phyloP scores from a whole-genome alignment of 2,797 vertebrate genomes.

The Poecile montanus region DNA sequence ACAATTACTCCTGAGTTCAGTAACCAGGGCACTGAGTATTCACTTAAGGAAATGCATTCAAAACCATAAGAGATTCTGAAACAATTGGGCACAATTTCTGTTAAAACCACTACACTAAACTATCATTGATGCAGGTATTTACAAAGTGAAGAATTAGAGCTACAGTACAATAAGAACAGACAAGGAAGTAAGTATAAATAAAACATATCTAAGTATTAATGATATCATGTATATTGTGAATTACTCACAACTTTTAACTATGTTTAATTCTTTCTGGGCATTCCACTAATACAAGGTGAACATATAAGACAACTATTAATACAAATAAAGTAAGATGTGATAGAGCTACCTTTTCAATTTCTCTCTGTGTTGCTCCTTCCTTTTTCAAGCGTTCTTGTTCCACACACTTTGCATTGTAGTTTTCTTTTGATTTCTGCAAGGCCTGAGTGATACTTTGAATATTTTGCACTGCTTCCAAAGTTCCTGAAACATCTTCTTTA shows the following conservation, averaged over 20 bases:
- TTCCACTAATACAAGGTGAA: neutral
- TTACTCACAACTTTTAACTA: neutral
- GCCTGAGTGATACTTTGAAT: conserved; percentile 94
- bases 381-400: conserved; percentile 96
- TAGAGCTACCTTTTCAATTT: conserved; percentile 87
- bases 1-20: neutral
- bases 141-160: neutral
- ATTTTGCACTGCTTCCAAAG: conserved; percentile 94
- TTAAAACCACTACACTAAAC: neutral
- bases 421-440: conserved; percentile 96
- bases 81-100: neutral
- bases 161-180: neutral
- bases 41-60: neutral
- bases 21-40: neutral
- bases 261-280: neutral
- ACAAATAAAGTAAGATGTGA: neutral
- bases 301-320: neutral
- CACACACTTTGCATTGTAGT: conserved; percentile 90
- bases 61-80: neutral
- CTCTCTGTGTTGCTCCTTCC: conserved; percentile 94
- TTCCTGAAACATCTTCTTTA: conserved; percentile 96
- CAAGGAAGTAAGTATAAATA: neutral
- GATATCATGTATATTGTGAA: neutral
- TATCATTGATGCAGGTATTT: neutral
- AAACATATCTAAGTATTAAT: neutral